Evolutionary conservation across 1,140 invertebrate species (phyloP), one percentile per base, ranked within the genome.

Genomic region (Argopecten irradians): DNA sequence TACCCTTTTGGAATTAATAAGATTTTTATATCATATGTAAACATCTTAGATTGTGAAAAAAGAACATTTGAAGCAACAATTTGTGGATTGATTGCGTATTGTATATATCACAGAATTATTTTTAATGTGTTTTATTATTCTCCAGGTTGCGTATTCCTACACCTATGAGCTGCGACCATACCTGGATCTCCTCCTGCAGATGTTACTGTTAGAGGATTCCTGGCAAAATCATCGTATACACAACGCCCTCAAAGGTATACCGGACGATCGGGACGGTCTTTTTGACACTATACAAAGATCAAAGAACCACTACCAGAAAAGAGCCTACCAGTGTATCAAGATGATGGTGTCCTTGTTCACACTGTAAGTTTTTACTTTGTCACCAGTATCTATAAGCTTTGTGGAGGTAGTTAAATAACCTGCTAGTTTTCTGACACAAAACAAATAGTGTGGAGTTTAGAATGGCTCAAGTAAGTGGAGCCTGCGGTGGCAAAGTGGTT

Each of bases 321-420:
- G 98, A 91, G 98, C 98, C 43, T 99, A 99, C 96, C 98, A 99
- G 94, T 99, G 98, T 95, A 98, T 99, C 43, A 99, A 99, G 96
- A 98, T 98, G 94, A 97, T 99, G 96, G 98, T 99, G 34, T 97
- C 97, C 87, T 96, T 99, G 35, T 99, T 99, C 96, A 97, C 97
- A 85, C 92, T 94, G 95, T 95, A 92, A 93, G 94, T 93, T 14
- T 19, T n/a, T n/a, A n/a, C n/a, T n/a, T n/a, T n/a, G n/a, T n/a
- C n/a, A n/a, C n/a, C 43, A 13, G n/a, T n/a, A n/a, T n/a, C n/a
- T n/a, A n/a, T n/a, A n/a, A n/a, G n/a, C n/a, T n/a, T n/a, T n/a
- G n/a, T n/a, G n/a, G n/a, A n/a, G n/a, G n/a, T n/a, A n/a, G n/a
- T n/a, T n/a, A n/a, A n/a, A n/a, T n/a, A n/a, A n/a, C n/a, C n/a